A percentile compares a stretch with the other conserved stretches of the same genome.
Evolutionary conservation across 2,113 vertebrate species (phyloP).

Genomic region (Ciconia boyciana): DNA sequence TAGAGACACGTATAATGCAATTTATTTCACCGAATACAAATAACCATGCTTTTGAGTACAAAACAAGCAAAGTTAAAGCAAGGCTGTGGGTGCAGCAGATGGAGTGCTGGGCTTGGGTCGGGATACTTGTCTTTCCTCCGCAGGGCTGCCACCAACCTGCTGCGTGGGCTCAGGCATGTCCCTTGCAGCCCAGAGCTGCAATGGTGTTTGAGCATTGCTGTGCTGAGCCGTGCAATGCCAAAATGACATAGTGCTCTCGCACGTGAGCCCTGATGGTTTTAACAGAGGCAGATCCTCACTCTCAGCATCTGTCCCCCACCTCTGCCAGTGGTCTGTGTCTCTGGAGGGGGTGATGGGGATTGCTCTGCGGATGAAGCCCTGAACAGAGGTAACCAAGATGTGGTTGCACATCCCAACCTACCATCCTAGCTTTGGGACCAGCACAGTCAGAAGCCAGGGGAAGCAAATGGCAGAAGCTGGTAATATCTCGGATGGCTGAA

Average conservation of each 20-base stretch:
- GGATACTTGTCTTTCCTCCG: neutral
- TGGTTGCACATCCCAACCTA: neutral
- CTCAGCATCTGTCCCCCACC: neutral
- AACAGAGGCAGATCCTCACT: neutral
- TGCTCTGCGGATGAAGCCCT: accelerated
- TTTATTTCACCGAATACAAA: conserved; percentile 1
- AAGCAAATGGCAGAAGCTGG: neutral
- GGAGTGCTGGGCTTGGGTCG: neutral
- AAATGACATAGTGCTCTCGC: neutral
- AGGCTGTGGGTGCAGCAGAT: neutral
- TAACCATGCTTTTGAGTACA: neutral
- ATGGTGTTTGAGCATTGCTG: neutral
- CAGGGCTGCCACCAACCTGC: neutral
- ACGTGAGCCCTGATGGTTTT: neutral
- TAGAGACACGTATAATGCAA: neutral
- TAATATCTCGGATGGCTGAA: neutral
- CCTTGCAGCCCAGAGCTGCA: neutral
- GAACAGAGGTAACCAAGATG: neutral
- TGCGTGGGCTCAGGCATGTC: neutral
- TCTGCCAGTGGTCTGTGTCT: neutral
- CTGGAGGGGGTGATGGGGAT: neutral
- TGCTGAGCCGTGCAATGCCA: neutral
- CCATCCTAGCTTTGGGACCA: neutral
- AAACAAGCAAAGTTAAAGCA: neutral
- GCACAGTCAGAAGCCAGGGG: neutral